Base-by-base conservation (phyloP, 2,797 vertebrate genomes). In the Schizothorax lantsangensis region DNA sequence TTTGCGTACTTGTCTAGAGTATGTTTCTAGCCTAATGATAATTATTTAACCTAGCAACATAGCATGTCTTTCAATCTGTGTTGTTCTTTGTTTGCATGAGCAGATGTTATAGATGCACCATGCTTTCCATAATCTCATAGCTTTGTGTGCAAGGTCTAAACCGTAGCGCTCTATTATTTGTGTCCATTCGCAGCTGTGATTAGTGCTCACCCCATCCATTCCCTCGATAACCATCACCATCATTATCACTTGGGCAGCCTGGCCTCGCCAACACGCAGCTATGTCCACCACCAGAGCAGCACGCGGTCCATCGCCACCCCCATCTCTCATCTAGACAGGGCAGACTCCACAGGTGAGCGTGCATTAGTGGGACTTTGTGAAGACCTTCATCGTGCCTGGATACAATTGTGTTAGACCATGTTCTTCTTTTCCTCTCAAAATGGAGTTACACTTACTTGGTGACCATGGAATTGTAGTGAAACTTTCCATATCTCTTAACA, bases 191-290 rank as follows among this genome's bases (percentile, higher is more conserved):
- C 98, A 99, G 98, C 98, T 92, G 97, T 99, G 97, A 96, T 99
- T 97, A 99, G 98, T 95, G 98, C 98, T 96, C 98, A 99, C 96
- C 98, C 98, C 97, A 99, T 99, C 97, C 98, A 99, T 98, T 98
- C 98, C 93, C 97, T 99, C 86, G 98, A 99, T 97, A 98, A 97
- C 96, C 97, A 98, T 96, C 97, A 99, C 95, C 97, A 98, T 96
- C 97, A 99, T 98, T 99, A 98, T 97, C 97, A 99, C 96, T 97
- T 97, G 96, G 97, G 97, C 96, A 98, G 97, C 96, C 96, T 98
- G 95, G 97, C 96, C 85, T 97, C 97, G 86, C 97, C 97, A 90
- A 97, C 97, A 88, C 96, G 97, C 96, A 96, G 96, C 95, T 97
- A 98, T 95, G 96, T 98, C 93, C 96, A 97, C 93, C 97, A 97